phyloP scores from a whole-genome alignment of 2,797 vertebrate genomes.

The Myotis myotis region DNA sequence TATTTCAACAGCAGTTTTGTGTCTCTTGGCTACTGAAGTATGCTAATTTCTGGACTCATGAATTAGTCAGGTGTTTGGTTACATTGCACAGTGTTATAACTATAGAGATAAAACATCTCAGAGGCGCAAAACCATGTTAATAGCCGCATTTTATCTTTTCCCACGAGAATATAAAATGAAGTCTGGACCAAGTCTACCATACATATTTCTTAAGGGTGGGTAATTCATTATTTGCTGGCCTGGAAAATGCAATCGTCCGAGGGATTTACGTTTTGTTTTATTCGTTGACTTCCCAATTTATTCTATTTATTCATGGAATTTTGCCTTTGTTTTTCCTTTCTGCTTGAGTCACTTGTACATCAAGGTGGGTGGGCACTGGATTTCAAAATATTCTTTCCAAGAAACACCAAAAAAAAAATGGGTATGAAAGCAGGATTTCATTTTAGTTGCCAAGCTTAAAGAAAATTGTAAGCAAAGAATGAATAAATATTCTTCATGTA shows the following conservation, averaged over 20 bases:
- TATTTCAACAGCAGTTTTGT: conserved; percentile 77
- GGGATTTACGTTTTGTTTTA: conserved; percentile 30
- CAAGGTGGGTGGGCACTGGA: conserved; percentile 60
- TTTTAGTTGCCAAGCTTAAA: conserved; percentile 43
- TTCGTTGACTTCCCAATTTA: conserved; percentile 48
- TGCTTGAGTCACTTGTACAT: conserved; percentile 24
- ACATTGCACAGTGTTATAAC: conserved; percentile 77
- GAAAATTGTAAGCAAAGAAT: conserved; percentile 47
- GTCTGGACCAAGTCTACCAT: not conserved
- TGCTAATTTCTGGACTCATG: conserved; percentile 73
- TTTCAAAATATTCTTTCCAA: conserved; percentile 66
- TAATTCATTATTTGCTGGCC: conserved; percentile 69
- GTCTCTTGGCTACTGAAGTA: conserved; percentile 74
- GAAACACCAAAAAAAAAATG: conserved; percentile 30
- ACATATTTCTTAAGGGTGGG: conserved; percentile 41
- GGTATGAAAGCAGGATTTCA: conserved; percentile 50
- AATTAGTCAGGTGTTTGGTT: conserved; percentile 75
- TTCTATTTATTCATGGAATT: conserved; percentile 39
- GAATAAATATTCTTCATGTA: conserved; percentile 50
- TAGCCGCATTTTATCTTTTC: conserved; percentile 69
- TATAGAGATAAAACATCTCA: conserved; percentile 71
- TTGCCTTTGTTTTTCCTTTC: conserved; percentile 24
- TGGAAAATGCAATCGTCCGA: conserved; percentile 66
- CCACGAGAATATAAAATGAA: conserved; percentile 52
- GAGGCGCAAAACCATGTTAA: conserved; percentile 77